A percentile compares a stretch with the other conserved stretches of the same genome.
Evolutionary conservation across 1,140 invertebrate genomes (phyloP).

Genomic region (Globodera ellingtonae): DNA sequence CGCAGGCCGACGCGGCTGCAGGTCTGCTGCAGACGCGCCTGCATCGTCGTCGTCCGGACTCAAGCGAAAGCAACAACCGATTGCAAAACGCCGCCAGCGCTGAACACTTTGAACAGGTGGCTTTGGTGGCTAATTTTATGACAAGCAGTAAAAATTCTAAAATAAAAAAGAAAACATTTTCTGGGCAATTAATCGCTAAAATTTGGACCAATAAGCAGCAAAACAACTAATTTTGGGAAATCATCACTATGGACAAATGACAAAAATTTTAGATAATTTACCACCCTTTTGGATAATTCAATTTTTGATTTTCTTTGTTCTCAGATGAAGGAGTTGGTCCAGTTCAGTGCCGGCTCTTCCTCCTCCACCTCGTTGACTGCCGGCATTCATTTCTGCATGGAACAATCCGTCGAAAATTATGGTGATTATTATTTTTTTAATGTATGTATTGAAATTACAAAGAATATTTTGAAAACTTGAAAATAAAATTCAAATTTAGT

Average conservation of each 20-base stretch:
- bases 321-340: constrained; percentile 10
- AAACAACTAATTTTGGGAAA: too few species aligned
- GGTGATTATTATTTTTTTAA: not conserved
- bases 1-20: not conserved
- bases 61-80: not conserved
- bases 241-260: too few species aligned
- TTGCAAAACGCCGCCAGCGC: not conserved
- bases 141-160: too few species aligned
- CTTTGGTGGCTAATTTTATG: not conserved
- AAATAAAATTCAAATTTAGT: not conserved
- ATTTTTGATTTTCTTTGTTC: not conserved
- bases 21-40: not conserved
- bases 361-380: constrained; percentile 5
- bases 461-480: too few species aligned
- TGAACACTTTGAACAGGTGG: not conserved
- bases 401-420: not conserved
- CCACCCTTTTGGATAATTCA: not conserved
- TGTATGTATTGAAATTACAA: too few species aligned
- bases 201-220: too few species aligned
- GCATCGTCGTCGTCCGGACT: not conserved
- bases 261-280: too few species aligned
- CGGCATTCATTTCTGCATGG: not conserved
- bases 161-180: too few species aligned
- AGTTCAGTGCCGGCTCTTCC: constrained; percentile 6
- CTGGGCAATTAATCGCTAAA: too few species aligned